phyloP scores from a whole-genome alignment of 64 coral and sea anemone genomes.

The Stichodactyla helianthus region DNA sequence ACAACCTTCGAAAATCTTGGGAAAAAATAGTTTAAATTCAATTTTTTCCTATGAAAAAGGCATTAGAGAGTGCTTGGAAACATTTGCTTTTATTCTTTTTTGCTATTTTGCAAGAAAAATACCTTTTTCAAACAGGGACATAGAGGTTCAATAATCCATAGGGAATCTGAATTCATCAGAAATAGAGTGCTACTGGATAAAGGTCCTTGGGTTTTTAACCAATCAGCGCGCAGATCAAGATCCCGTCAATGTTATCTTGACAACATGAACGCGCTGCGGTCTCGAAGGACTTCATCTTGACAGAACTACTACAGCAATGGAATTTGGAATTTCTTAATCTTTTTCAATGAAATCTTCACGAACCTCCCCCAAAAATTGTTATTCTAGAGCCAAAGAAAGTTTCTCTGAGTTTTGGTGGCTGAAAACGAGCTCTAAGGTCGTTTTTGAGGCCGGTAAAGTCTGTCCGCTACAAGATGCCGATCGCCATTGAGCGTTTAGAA shows the following conservation, averaged over 20 bases:
- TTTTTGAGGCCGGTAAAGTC: neutral
- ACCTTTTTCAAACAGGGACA: neutral
- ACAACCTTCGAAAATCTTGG: neutral
- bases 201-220: neutral
- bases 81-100: neutral
- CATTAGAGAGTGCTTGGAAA: neutral
- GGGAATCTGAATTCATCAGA: neutral
- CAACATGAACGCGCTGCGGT: constrained; percentile 34
- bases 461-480: constrained; percentile 49
- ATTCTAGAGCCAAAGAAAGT: neutral
- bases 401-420: neutral
- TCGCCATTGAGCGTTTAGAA: constrained; percentile 78
- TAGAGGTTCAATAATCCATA: neutral
- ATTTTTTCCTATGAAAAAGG: neutral
- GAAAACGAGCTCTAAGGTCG: neutral
- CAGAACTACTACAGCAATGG: constrained; percentile 4
- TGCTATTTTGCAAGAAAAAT: neutral
- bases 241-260: constrained; percentile 28
- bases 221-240: neutral
- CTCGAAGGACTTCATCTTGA: constrained; percentile 1
- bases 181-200: neutral
- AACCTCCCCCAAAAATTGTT: neutral
- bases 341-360: constrained; percentile 4
- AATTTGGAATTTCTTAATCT: constrained; percentile 4
- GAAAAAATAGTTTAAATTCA: neutral